Evolutionary conservation across 2,888 invertebrate genomes (phyloP), one percentile per base, ranked within the genome.

Genomic region (Yponomeuta sedellus): DNA sequence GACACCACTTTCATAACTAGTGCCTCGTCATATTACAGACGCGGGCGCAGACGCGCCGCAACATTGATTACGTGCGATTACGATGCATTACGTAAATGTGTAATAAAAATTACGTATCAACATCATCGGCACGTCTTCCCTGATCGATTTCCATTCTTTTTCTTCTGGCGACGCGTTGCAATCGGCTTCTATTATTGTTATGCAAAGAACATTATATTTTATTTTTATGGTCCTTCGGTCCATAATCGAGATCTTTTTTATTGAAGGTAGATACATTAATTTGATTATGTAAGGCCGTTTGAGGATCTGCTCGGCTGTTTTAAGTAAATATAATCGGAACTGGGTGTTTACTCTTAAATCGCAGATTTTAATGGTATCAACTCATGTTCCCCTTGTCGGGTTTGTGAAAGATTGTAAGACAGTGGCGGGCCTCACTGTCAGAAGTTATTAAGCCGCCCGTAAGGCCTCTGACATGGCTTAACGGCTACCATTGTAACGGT

Each of bases 51-150:
- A 12, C 4, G 16, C 44, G 44, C 44, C 16, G 44, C 44, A 52
- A 52, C 16, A 52, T 52, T 52, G 44, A 52, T 52, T 52, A 52
- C 44, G 44, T 52, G 16, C 44, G 44, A 52, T 12, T 52, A 52
- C 44, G 44, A 34, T 52, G 16, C 44, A 16, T 52, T 52, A 52
- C 44, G 44, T 52, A 52, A 52, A 52, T 52, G 44, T 52, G 44
- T 52, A 52, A 52, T 52, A 52, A 52, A 52, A 52, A 52, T 52
- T 52, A 52, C 44, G 44, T 52, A 52, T 52, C 16, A 52, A 52
- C 44, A 16, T 52, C 44, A 16, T 52, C 44, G 44, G 44, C 44
- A 52, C 44, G 44, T 52, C 44, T 52, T 52, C 16, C 44, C 44
- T 12, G 44, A 12, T 52, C 16, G 16, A 52, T 52, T 52, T 52